These are phyloP conservation scores for Sebastes umbrosus DNA, from an alignment of 2,797 vertebrate species.

Conservation along the genomic window DNA sequence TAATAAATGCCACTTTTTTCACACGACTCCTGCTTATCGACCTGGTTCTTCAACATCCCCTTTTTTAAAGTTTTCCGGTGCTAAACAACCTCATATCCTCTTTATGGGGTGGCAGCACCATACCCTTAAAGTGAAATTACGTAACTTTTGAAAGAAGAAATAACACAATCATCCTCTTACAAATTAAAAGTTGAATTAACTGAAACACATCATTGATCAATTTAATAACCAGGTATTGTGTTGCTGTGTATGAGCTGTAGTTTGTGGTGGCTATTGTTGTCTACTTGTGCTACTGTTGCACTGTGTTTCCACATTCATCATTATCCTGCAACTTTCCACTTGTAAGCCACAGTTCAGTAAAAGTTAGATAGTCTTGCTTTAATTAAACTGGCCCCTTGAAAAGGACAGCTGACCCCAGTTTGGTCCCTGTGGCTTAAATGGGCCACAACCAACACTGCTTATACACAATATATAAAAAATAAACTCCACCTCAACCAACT, in stretches of 20 bases:
- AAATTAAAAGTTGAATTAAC: background rate
- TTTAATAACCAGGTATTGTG: background rate
- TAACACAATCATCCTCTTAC: background rate
- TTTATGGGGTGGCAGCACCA: background rate
- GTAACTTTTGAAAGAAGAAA: background rate
- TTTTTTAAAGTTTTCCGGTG: background rate
- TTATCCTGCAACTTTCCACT: background rate
- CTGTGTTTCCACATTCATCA: background rate
- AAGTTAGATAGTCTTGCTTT: background rate
- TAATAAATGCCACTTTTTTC: background rate
- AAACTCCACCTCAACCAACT: background rate
- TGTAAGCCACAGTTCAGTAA: background rate
- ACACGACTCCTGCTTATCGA: background rate
- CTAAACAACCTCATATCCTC: accelerated
- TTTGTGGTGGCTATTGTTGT: background rate
- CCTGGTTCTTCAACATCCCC: background rate
- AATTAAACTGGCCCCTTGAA: background rate
- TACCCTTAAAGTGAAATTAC: background rate
- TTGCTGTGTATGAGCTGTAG: background rate
- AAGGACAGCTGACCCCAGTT: background rate
- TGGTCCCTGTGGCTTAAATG: background rate
- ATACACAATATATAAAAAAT: background rate
- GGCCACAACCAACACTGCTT: background rate
- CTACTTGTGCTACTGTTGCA: background rate
- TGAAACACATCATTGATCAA: background rate